Evolutionary conservation across 2,888 invertebrate genomes (phyloP).

Genomic region (Hydropsyche betteni): DNA sequence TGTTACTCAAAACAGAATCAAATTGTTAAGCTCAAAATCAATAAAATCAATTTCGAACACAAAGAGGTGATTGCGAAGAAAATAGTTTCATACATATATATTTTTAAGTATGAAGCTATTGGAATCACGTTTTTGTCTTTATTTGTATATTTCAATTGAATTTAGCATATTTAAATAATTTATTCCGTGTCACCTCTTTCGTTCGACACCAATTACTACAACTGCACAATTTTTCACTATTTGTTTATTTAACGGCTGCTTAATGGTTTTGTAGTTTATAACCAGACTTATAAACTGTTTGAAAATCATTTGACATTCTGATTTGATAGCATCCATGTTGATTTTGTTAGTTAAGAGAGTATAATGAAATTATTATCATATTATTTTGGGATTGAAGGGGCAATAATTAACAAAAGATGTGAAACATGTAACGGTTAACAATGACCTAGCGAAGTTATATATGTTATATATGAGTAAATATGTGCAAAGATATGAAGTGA

Average conservation of each 20-base stretch:
- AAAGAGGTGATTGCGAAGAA: not conserved
- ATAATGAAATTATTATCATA: constrained; percentile 29
- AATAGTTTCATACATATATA: too few relatives aligned
- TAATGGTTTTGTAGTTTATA: constrained; percentile 25
- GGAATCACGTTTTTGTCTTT: too few relatives aligned
- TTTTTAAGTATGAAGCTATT: too few relatives aligned
- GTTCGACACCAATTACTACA: not conserved
- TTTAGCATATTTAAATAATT: too few relatives aligned
- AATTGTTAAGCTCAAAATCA: constrained; percentile 8
- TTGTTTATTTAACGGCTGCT: constrained; percentile 10
- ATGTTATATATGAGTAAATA: constrained; percentile 27
- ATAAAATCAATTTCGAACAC: not conserved
- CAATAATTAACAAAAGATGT: constrained; percentile 39
- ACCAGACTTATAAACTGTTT: not conserved
- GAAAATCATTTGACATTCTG: constrained; percentile 23
- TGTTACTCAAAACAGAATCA: constrained; percentile 3
- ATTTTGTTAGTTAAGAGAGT: constrained; percentile 39
- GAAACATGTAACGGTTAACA: constrained; percentile 33
- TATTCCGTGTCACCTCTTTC: too few relatives aligned
- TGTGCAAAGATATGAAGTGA: constrained; percentile 34
- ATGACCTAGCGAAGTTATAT: constrained; percentile 39
- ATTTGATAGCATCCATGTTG: constrained; percentile 28
- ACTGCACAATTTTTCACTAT: constrained; percentile 12
- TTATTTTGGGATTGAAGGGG: constrained; percentile 39
- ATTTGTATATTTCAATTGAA: too few relatives aligned